phyloP scores from a whole-genome alignment of 2,113 vertebrate species.

The Crotophaga sulcirostris region DNA sequence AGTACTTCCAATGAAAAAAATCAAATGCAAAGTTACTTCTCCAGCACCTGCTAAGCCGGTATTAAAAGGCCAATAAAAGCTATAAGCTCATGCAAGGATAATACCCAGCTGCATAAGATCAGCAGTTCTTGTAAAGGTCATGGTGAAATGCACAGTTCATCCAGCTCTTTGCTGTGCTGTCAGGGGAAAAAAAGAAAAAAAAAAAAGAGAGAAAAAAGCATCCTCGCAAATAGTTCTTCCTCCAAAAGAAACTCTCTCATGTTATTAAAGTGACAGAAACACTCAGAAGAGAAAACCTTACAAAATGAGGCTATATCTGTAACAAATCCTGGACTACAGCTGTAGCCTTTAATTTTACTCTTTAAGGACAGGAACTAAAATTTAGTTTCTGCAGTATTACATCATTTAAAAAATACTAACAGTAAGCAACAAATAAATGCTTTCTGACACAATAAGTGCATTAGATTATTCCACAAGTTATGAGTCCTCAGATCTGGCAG shows the following conservation, averaged over 20 bases:
- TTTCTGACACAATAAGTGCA: not conserved
- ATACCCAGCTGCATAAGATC: not conserved
- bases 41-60: not conserved
- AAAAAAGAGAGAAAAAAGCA: not conserved
- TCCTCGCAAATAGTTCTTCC: not conserved
- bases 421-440: not conserved
- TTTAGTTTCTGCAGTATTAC: not conserved
- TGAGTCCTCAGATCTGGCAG: rapidly evolving
- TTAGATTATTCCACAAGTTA: not conserved
- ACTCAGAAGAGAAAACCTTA: not conserved
- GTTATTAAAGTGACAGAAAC: not conserved
- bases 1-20: not conserved
- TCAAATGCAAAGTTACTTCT: not conserved
- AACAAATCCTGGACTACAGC: not conserved
- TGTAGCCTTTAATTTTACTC: not conserved
- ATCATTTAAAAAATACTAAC: not conserved
- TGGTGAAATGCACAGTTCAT: not conserved
- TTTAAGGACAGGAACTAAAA: not conserved
- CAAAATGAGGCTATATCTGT: not conserved
- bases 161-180: not conserved
- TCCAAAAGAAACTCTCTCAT: not conserved
- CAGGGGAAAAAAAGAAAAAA: not conserved
- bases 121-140: not conserved
- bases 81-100: not conserved
- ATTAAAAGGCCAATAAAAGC: not conserved